Base-by-base conservation (phyloP, 2,797 vertebrate genomes). In the Takifugu ocellatus region DNA sequence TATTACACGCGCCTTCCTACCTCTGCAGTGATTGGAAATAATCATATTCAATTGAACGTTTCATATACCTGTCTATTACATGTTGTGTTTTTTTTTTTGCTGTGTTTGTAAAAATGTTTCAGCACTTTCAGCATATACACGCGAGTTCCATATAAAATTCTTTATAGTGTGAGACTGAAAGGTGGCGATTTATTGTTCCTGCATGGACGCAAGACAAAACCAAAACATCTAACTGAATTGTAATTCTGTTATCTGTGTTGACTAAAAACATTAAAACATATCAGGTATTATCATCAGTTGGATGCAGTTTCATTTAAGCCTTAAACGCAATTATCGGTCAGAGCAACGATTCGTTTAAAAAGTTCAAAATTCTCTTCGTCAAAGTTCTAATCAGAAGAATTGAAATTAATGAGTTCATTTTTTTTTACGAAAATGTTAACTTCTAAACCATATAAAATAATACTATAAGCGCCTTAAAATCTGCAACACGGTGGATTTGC, bases 191-290 rank as follows among this genome's bases (percentile, higher is more conserved):
- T 81, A 56, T 82, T 62, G 73, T 81, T 61, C 74, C 64, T 61
- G 53, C 52, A 72, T 74, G 72, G 53, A 70, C 70, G 62, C 70
- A 61, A 66, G 43, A 63, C 26, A 25, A 61, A 56, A 74, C 72
- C 66, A 51, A 74, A 14, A 39, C 56, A 45, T 59, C 65, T 54
- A 61, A 49, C 71, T 82, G 60, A 87, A 75, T 81, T 89, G 78
- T 89, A 82, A 63, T 63, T 87, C 72, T 83, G 84, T 83, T 81
- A 63, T 81, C 75, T 88, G 77, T 84, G 72, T 87, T 83, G 59
- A 81, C 64, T 81, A 73, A 77, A 81, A 84, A 82, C 70, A 89
- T 90, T 90, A 90, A 91, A 89, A 85, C 79, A 78, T 89, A 89
- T 89, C 83, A 90, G 83, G 74, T 81, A 82, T 81, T 81, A 80